Evolutionary conservation across 2,113 vertebrate genomes (phyloP), one percentile per base, ranked within the genome.

Genomic region (Antechinus flavipes): DNA sequence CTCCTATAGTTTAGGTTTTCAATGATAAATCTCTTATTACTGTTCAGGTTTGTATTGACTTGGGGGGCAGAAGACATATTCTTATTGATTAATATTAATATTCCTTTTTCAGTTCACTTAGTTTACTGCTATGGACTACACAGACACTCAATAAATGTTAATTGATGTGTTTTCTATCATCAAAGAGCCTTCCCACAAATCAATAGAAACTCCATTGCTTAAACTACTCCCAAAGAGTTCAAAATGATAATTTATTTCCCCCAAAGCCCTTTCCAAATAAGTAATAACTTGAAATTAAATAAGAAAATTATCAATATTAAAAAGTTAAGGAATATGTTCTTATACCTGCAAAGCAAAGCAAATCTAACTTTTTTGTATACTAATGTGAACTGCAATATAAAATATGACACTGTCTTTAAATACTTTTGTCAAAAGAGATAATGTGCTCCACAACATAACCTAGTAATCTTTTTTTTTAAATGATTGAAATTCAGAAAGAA

Each of bases 81-180:
- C 93, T 95, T 42, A 90, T 96, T 95, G 46, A 84, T 16, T 93
- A 93, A 89, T 93, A 52, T 95, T 89, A 93, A 30, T 42, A 76
- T 91, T 16, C 9, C 8, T 90, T 42, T 96, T 24, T 84, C 90
- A 53, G 54, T 9, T n/a, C 91, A 91, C 49, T 95, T 95, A 91
- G 24, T 47, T 94, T 94, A 93, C 61, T 91, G 89, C 92, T 24
- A 53, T 91, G 49, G 53, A 95, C 35, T 35, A 94, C 76, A 50
- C 14, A 91, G 25, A 35, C 54, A 46, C 95, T 92, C 54, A 96
- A 91, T 91, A 84, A 84, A 42, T 93, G 16, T 91, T 90, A 94
- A 58, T 91, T 93, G 94, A 94, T n/a, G 91, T 24, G 56, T 54
- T 84, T 54, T 84, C 91, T 30, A 35, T 89, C 49, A 94, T 95